Evolutionary conservation across 35 echinoderm and acorn worm species (phyloP).

Genomic region (Ophioderma brevispina): DNA sequence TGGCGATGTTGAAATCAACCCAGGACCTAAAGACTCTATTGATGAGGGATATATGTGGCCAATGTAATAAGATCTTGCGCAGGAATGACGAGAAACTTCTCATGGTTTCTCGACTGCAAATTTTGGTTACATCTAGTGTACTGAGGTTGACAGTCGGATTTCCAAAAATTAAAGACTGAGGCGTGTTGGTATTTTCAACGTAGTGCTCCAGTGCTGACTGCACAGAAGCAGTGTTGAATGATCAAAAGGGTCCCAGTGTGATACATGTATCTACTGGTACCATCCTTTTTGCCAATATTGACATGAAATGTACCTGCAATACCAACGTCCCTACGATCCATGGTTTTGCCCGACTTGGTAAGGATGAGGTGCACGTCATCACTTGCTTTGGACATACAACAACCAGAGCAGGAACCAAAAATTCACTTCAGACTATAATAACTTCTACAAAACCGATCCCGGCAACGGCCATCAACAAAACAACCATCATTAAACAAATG

Average conservation of each 20-base stretch:
- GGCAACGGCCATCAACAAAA: too few species aligned
- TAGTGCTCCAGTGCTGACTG: slow-evolving; percentile 14
- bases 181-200: background rate
- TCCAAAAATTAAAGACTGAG: background rate
- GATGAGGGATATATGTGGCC: background rate
- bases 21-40: background rate
- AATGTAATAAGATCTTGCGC: background rate
- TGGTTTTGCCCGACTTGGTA: background rate
- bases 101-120: background rate
- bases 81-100: background rate
- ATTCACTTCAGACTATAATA: too few species aligned
- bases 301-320: background rate
- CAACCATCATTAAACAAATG: too few species aligned
- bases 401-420: too few species aligned
- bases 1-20: background rate
- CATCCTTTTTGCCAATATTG: background rate
- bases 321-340: too few species aligned
- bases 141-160: background rate
- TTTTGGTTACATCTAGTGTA: background rate
- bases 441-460: too few species aligned
- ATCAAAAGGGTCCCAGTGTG: slow-evolving; percentile 4
- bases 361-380: too few species aligned
- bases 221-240: background rate
- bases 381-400: too few species aligned
- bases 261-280: background rate